Evolutionary conservation across 2,888 invertebrate species (phyloP).

Genomic region (Ramazzottius varieornatus): DNA sequence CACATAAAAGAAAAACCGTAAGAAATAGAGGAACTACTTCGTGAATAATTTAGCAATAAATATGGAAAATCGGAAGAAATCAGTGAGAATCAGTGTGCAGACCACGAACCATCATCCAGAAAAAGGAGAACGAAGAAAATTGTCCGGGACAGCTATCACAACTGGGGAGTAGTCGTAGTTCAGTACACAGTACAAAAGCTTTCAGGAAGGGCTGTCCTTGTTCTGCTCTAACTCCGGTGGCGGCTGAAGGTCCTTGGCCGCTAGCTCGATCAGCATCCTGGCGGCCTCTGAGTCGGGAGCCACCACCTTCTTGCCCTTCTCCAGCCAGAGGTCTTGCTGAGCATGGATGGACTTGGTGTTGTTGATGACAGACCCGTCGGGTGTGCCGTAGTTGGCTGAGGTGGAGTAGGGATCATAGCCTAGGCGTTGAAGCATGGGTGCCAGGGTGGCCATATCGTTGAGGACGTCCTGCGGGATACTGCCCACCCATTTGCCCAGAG

Average conservation of each 20-base stretch:
- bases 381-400: constrained; percentile 73
- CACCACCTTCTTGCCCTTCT: constrained; percentile 13
- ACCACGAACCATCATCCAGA: too few species aligned
- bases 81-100: too few species aligned
- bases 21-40: too few species aligned
- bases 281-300: constrained; percentile 7
- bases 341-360: constrained; percentile 23
- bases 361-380: constrained; percentile 41
- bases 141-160: too few species aligned
- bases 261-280: not conserved
- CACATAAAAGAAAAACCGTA: too few species aligned
- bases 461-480: constrained; percentile 48
- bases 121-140: too few species aligned
- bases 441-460: constrained; percentile 65
- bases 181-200: too few species aligned
- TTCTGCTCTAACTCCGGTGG: constrained; percentile 2
- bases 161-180: too few species aligned
- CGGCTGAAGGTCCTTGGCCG: constrained; percentile 3
- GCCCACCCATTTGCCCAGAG: constrained; percentile 35
- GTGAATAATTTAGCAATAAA: too few species aligned
- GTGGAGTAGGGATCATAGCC: constrained; percentile 89
- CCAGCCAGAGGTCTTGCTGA: constrained; percentile 20
- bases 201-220: too few species aligned
- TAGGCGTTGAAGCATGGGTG: constrained; percentile 63
- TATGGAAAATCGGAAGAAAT: too few species aligned